These are phyloP conservation scores for Lordiphosa clarofinis DNA, from an alignment of 1,140 invertebrate species.

Conservation along the genomic window DNA sequence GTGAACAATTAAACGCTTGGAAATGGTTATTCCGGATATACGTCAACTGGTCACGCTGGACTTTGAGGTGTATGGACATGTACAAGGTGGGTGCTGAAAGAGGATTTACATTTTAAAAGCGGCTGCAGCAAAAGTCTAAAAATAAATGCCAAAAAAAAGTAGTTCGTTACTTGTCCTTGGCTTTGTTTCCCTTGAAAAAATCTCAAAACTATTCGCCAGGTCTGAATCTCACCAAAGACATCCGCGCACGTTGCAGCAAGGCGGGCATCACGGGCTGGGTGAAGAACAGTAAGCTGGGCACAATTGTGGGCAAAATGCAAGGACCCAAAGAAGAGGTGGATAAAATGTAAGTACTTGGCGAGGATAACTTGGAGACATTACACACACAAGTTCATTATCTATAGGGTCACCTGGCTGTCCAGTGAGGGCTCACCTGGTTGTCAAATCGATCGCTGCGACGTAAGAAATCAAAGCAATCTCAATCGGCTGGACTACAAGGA, in stretches of 20 bases:
- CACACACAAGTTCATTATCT: conserved; percentile 33
- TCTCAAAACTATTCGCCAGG: conserved; percentile 81
- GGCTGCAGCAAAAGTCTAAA: conserved; percentile 25
- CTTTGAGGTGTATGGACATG: conserved; percentile 93
- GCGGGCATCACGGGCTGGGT: conserved; percentile 92
- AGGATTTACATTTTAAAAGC: neutral
- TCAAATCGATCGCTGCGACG: conserved; percentile 90
- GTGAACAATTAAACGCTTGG: neutral
- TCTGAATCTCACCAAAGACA: conserved; percentile 92
- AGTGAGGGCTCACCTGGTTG: conserved; percentile 91
- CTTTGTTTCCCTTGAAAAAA: conserved; percentile 27
- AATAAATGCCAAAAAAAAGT: conserved; percentile 37
- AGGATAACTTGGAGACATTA: no score
- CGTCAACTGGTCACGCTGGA: conserved; percentile 87
- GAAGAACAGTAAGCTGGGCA: conserved; percentile 92
- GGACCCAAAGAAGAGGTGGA: conserved; percentile 88
- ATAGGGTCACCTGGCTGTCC: conserved; percentile 90
- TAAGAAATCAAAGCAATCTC: conserved; percentile 89
- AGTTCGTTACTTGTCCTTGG: conserved; percentile 55
- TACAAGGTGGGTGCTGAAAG: conserved; percentile 85
- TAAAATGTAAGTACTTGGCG: conserved; percentile 87
- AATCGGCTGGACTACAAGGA: conserved; percentile 88
- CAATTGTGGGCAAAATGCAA: conserved; percentile 92
- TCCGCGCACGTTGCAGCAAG: conserved; percentile 87
- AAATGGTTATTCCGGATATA: conserved; percentile 83